Conservation (phyloP, 2,888 invertebrate species). For the Taenaris catops region DNA sequence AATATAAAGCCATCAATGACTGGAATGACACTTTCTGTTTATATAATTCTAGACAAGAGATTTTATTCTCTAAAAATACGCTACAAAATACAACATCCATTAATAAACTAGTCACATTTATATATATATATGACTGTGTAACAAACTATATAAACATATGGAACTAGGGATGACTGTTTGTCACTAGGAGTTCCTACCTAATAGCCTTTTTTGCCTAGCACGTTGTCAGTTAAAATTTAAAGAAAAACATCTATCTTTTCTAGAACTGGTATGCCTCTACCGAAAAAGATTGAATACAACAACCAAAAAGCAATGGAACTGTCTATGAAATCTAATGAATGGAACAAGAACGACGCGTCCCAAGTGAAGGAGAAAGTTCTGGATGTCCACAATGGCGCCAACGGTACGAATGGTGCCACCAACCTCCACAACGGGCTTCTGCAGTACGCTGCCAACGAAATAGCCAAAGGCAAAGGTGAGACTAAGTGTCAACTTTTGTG, state of each 20-base stretch:
- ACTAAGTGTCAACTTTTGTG: too few relatives aligned
- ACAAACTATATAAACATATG: too few relatives aligned
- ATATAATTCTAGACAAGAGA: slow-evolving; percentile 61
- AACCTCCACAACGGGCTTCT: slow-evolving; percentile 70
- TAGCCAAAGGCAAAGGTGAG: slow-evolving; percentile 79
- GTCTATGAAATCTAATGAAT: slow-evolving; percentile 42
- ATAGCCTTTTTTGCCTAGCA: too few relatives aligned
- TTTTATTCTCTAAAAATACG: slow-evolving; percentile 54
- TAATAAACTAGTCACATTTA: slow-evolving; percentile 79
- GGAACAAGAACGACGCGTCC: slow-evolving; percentile 77
- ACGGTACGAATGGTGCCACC: slow-evolving; percentile 58
- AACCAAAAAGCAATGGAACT: slow-evolving; percentile 68
- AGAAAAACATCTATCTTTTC: neutral
- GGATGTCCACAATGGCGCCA: slow-evolving; percentile 52
- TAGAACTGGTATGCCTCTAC: slow-evolving; percentile 85
- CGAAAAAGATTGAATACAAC: slow-evolving; percentile 77
- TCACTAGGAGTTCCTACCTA: too few relatives aligned
- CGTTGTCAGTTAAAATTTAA: too few relatives aligned
- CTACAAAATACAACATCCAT: slow-evolving; percentile 74
- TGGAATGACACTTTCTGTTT: slow-evolving; percentile 80
- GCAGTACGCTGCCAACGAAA: slow-evolving; percentile 82
- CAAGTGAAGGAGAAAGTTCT: slow-evolving; percentile 70
- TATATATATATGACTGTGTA: too few relatives aligned
- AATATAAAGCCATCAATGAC: slow-evolving; percentile 85
- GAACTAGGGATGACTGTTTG: too few relatives aligned